These are phyloP conservation scores for Orbicella faveolata DNA, from an alignment of 64 coral and sea anemone species.

Conservation along the genomic window DNA sequence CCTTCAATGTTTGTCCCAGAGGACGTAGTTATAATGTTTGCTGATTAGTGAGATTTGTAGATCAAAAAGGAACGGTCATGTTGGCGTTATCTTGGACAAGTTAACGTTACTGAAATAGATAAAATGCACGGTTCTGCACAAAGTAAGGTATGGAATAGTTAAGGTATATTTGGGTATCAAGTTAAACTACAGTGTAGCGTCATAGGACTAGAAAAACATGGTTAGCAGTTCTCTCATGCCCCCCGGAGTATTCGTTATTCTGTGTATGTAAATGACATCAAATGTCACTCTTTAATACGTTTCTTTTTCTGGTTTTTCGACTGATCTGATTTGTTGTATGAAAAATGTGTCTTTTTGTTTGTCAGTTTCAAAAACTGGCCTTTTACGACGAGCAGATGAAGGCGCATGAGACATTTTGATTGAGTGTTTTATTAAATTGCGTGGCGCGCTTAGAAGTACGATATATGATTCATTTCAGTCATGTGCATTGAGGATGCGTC, in stretches of 20 bases:
- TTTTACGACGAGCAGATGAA: not conserved
- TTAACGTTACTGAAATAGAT: not conserved
- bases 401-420: not conserved
- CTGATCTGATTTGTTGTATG: not conserved
- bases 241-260: conserved; percentile 7
- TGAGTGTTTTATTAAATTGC: not conserved
- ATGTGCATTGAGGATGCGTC: not conserved
- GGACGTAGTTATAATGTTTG: too few species aligned
- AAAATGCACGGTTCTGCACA: conserved; percentile 30
- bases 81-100: not conserved
- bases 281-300: conserved; percentile 6
- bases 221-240: conserved; percentile 22
- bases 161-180: conserved; percentile 49
- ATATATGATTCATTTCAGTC: not conserved
- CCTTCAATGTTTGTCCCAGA: not conserved
- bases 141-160: not conserved
- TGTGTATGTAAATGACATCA: conserved; percentile 23
- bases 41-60: not conserved
- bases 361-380: conserved; percentile 33
- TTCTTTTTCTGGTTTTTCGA: not conserved
- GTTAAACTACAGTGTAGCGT: conserved; percentile 36
- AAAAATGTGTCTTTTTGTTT: not conserved
- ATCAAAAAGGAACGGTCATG: conserved; percentile 5
- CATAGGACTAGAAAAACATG: conserved; percentile 31
- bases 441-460: not conserved